phyloP scores from a whole-genome alignment of 2,888 invertebrate genomes.

The Plebejus melissa region DNA sequence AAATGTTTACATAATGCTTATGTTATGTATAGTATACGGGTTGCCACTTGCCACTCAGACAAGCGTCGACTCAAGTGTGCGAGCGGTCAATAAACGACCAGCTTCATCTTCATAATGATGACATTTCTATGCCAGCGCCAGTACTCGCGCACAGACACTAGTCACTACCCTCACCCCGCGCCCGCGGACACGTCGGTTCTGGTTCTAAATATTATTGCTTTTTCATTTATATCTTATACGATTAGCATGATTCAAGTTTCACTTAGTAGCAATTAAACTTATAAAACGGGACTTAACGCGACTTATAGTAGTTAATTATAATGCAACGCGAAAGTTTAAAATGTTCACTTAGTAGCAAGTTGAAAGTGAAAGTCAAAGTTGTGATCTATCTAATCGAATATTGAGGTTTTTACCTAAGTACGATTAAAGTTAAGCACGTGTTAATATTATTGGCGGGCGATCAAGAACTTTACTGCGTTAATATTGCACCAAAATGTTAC shows the following conservation, averaged over 20 bases:
- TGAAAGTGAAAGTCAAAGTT: too few species aligned
- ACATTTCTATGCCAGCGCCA: not conserved
- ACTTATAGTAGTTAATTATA: too few species aligned
- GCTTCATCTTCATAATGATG: constrained; percentile 12
- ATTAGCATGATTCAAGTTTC: not conserved
- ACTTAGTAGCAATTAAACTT: too few species aligned
- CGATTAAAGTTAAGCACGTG: too few species aligned
- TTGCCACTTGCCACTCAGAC: not conserved
- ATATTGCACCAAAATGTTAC: too few species aligned
- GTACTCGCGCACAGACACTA: not conserved
- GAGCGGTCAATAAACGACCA: not conserved
- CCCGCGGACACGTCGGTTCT: not conserved
- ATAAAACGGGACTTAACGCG: too few species aligned
- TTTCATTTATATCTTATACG: not conserved
- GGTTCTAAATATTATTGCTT: not conserved
- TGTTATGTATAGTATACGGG: too few species aligned
- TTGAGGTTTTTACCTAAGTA: too few species aligned
- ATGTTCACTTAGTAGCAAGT: not conserved
- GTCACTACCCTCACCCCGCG: not conserved
- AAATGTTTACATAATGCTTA: not conserved
- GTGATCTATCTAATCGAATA: too few species aligned
- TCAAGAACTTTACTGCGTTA: too few species aligned
- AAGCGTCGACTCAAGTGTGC: not conserved
- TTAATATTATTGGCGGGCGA: too few species aligned
- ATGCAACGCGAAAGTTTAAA: too few species aligned